phyloP scores from a whole-genome alignment of 2,888 invertebrate species.

The Ormyrus thymus region DNA sequence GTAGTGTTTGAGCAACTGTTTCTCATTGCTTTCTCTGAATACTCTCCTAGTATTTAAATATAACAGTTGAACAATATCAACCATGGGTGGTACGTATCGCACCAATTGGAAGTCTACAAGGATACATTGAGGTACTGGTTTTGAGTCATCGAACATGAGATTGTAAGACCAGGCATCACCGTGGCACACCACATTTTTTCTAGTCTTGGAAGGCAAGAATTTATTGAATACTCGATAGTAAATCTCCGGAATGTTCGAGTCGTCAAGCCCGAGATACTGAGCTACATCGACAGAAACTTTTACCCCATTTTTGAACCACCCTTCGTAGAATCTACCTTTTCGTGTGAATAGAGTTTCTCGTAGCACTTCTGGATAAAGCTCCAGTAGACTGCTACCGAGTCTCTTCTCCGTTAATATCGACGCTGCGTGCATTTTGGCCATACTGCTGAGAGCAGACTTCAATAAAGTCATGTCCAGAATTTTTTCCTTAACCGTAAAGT shows the following conservation, averaged over 20 bases:
- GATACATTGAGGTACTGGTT: constrained; percentile 77
- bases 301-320: constrained; percentile 50
- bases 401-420: constrained; percentile 64
- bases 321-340: not conserved
- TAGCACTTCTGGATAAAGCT: constrained; percentile 23
- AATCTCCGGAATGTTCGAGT: constrained; percentile 41
- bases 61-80: constrained; percentile 56
- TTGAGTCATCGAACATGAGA: constrained; percentile 76
- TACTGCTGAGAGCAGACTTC: constrained; percentile 59
- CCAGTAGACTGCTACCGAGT: constrained; percentile 10
- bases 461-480: constrained; percentile 41
- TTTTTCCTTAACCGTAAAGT: constrained; percentile 63
- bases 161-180: constrained; percentile 82
- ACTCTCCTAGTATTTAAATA: constrained; percentile 52
- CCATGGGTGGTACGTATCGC: constrained; percentile 74
- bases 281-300: constrained; percentile 31
- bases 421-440: constrained; percentile 62
- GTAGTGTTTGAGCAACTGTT: constrained; percentile 76
- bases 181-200: constrained; percentile 77
- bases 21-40: constrained; percentile 74
- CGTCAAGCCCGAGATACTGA: not conserved
- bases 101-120: constrained; percentile 84
- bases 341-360: not conserved
- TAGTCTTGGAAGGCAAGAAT: constrained; percentile 45
- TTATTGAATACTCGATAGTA: constrained; percentile 32